phyloP scores from a whole-genome alignment of 2,113 vertebrate species.

The Sinocyclocheilus maitianheensis region DNA sequence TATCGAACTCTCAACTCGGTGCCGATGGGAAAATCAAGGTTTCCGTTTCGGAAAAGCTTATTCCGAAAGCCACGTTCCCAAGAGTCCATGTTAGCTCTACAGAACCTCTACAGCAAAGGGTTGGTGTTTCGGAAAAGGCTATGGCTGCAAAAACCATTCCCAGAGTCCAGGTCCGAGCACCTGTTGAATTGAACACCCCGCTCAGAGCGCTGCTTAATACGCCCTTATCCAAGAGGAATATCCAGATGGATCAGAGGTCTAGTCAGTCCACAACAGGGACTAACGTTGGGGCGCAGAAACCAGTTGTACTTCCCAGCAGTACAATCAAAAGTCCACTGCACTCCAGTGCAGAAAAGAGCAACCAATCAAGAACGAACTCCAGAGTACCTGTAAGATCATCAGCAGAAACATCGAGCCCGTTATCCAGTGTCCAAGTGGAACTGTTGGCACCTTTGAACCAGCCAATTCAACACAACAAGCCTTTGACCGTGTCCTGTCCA shows the following conservation, averaged over 20 bases:
- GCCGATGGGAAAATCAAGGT: background rate
- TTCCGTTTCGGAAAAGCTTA: background rate
- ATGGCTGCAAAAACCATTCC: background rate
- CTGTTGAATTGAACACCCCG: slow-evolving; percentile 9
- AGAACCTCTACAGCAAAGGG: background rate
- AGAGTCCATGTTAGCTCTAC: slow-evolving; percentile 23
- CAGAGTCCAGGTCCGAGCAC: background rate
- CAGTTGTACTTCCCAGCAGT: background rate
- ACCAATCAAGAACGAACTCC: slow-evolving; percentile 47
- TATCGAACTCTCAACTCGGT: background rate
- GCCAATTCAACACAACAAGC: slow-evolving; percentile 81
- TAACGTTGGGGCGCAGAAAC: background rate
- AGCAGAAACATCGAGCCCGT: slow-evolving; percentile 21
- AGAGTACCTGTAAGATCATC: slow-evolving; percentile 55
- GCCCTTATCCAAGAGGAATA: background rate
- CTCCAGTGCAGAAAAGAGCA: slow-evolving; percentile 11
- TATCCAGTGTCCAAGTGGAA: slow-evolving; percentile 76
- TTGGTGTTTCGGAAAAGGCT: background rate
- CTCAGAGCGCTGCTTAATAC: slow-evolving; percentile 33
- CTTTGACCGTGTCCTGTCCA: slow-evolving; percentile 86
- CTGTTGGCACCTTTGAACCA: slow-evolving; percentile 77
- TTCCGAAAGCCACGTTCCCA: background rate
- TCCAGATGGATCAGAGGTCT: slow-evolving; percentile 9
- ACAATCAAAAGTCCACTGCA: background rate
- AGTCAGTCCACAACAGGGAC: slow-evolving; percentile 5